Base-by-base conservation (phyloP, 2,888 invertebrate species). In the Callinectes sapidus region DNA sequence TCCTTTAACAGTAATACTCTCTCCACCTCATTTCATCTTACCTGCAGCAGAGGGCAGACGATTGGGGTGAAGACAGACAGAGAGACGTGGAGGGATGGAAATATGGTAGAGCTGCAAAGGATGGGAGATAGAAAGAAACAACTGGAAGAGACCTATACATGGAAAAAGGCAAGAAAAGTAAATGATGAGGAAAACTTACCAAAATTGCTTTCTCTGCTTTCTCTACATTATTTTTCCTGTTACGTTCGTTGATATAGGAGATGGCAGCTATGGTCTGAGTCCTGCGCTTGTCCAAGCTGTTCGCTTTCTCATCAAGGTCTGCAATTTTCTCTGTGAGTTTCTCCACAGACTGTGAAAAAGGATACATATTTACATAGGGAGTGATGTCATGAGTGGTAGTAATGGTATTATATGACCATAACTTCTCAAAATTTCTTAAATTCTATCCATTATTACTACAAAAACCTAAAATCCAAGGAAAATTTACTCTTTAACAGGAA, bases 181-280 rank as follows among this genome's bases (percentile, higher is more conserved):
- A 81, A 81, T 18, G 81, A 13, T 5, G 39, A 16, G 81, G 18
- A 35, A 39, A n/a, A 94, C 95, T 95, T 95, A 98, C 98, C 97
- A 98, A 97, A 94, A 98, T 98, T 0, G 99, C 99, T 95, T 98
- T 98, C 96, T 99, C 99, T 0, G 99, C 99, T 94, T 98, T 98
- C 95, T 98, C 98, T 0, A 99, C 98, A 95, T 99, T 99, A 42
- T 98, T 97, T 95, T 98, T 98, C 89, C 99, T 96, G 96, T 99
- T 99, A 93, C 99, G 97, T 96, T 99, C 98, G 96, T 99, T 99
- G 94, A 99, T 99, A 95, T 99, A 99, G 0, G 98, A 98, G 95
- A 99, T 99, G 95, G 98, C 98, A 95, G 98, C 98, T 95, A 99
- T 98, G 66, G 98, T 98, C 0, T 98, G 97, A 0, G 98, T 98